Base-by-base conservation (phyloP, 2,113 vertebrate species). In the Hemicordylus capensis region DNA sequence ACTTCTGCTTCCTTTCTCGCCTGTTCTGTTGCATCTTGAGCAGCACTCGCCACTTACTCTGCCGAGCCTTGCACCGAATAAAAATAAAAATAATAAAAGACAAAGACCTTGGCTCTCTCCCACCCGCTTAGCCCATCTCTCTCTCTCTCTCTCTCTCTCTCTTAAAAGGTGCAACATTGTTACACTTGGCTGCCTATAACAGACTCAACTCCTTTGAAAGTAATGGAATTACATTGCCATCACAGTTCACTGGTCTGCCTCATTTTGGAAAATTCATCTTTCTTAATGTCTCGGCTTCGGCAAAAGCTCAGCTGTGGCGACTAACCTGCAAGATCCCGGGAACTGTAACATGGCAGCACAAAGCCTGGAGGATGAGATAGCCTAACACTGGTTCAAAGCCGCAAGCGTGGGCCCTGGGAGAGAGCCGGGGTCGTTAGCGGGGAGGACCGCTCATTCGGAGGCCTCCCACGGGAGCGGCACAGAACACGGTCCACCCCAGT, bases 221-320 rank as follows among this genome's bases (percentile, higher is more conserved):
- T 90, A 95, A 95, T 95, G 89, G 91, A 92, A 95, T 94, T 93
- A 90, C 88, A 85, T 10, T 72, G 79, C 86, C 84, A 92, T 88
- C 90, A 94, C 93, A 94, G 92, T 93, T 95, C 95, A 89, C 87
- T 93, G 93, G 67, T 88, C 90, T 86, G 89, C 76, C 90, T 94
- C 90, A 91, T 92, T 95, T 93, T 89, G 48, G 87, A 85, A 91
- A 94, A 95, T 88, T 89, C 90, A 89, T 91, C 88, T 94, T 44
- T 94, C 80, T 94, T 87, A 92, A 89, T 85, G 84, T 87, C 80
- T 90, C 0, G 0, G 76, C 51, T 88, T 19, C 34, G 44, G 44
- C n/a, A 87, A 90, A 87, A 58, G 58, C 58, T 78, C 90, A 88
- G 44, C 64, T 87, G 81, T 19, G 46, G 26, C 26, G 72, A 69